Conservation (phyloP, 1,140 invertebrate species). For the Stegodyphus mimosarum region DNA sequence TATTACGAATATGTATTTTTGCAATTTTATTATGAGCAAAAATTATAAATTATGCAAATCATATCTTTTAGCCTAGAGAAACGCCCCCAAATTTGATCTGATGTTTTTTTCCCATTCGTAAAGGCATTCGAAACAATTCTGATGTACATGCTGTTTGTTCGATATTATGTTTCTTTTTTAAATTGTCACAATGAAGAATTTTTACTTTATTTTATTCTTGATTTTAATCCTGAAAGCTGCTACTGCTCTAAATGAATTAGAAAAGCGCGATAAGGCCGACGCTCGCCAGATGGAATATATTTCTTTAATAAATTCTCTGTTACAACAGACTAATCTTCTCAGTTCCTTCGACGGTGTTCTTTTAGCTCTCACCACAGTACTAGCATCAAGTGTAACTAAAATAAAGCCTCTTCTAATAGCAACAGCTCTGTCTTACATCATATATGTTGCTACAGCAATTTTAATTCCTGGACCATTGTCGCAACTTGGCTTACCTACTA, state of each 20-base stretch:
- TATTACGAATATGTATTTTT: no score
- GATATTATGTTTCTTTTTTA: neutral
- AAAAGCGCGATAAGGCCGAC: slow-evolving; percentile 18
- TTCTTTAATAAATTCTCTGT: slow-evolving; percentile 32
- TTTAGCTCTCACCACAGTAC: slow-evolving; percentile 12
- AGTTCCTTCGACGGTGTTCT: slow-evolving; percentile 40
- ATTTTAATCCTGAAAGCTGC: neutral
- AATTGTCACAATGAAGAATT: neutral
- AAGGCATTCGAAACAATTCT: no score
- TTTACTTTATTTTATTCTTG: neutral
- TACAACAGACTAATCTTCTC: slow-evolving; percentile 28
- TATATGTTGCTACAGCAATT: slow-evolving; percentile 37
- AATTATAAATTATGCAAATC: no score
- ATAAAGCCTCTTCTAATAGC: slow-evolving; percentile 39
- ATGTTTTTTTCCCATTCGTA: no score
- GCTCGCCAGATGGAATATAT: slow-evolving; percentile 51
- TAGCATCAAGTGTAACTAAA: slow-evolving; percentile 7
- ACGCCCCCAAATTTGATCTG: no score
- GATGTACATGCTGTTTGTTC: no score
- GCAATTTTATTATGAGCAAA: no score
- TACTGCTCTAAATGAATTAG: neutral
- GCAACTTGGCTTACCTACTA: slow-evolving; percentile 9
- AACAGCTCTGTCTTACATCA: slow-evolving; percentile 24
- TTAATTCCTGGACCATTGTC: slow-evolving; percentile 10
- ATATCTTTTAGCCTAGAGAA: no score